These are phyloP conservation scores for Nemoura dubitans DNA, from an alignment of 2,888 invertebrate species.

Conservation along the genomic window DNA sequence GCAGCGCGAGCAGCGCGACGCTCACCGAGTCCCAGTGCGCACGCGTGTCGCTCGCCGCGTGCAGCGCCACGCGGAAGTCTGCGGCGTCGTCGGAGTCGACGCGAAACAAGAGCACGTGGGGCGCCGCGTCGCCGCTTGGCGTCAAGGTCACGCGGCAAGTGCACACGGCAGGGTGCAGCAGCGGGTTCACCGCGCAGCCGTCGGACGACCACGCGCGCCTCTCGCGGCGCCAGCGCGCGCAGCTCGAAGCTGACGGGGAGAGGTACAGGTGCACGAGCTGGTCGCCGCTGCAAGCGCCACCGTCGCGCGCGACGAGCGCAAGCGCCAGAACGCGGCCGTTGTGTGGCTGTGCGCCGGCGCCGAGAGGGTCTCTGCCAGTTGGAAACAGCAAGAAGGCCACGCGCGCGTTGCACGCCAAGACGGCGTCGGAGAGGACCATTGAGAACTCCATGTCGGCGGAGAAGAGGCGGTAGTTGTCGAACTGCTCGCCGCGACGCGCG, in stretches of 20 bases:
- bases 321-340: background rate
- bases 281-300: background rate
- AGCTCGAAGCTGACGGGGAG: background rate
- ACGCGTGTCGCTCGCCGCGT: background rate
- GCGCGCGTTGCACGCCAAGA: background rate
- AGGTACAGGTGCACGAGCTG: background rate
- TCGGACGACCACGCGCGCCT: background rate
- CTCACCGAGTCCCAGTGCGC: background rate
- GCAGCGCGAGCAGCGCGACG: background rate
- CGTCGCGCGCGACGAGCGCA: background rate
- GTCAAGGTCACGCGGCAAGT: background rate
- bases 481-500: background rate
- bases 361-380: background rate
- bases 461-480: background rate
- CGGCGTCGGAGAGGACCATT: background rate
- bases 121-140: too few species aligned
- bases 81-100: background rate
- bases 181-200: background rate
- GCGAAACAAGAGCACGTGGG: background rate
- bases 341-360: background rate
- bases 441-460: background rate
- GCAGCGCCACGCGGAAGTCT: background rate
- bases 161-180: background rate
- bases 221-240: background rate
- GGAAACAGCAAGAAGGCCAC: background rate